phyloP scores from a whole-genome alignment of 1,140 invertebrate genomes.

The Nasonia vitripennis region DNA sequence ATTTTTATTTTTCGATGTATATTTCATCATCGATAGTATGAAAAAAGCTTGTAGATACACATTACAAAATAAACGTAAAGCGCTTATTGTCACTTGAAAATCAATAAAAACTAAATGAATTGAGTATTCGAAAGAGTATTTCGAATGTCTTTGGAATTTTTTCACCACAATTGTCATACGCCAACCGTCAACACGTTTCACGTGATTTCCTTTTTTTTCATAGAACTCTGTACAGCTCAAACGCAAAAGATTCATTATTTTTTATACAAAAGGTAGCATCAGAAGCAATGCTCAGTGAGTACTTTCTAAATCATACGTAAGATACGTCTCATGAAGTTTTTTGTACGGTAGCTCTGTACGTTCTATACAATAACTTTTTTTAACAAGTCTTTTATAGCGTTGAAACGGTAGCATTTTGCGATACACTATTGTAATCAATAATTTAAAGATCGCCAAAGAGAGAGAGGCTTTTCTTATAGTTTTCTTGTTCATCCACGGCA shows the following conservation, averaged over 20 bases:
- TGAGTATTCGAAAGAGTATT: constrained; percentile 37
- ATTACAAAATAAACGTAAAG: constrained; percentile 14
- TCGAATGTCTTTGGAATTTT: constrained; percentile 46
- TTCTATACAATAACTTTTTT: constrained; percentile 47
- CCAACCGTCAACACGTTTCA: neutral
- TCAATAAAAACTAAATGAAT: constrained; percentile 31
- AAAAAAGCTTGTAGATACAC: constrained; percentile 17
- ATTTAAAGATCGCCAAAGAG: constrained; percentile 39
- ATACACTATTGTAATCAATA: constrained; percentile 39
- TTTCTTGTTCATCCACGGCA: constrained; percentile 38
- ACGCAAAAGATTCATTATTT: constrained; percentile 10
- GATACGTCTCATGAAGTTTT: constrained; percentile 35
- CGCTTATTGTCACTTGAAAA: constrained; percentile 10
- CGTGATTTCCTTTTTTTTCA: constrained; percentile 30
- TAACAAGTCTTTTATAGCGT: constrained; percentile 48
- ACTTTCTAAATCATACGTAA: constrained; percentile 36
- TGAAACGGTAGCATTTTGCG: constrained; percentile 42
- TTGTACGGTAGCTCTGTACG: constrained; percentile 45
- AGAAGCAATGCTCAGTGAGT: constrained; percentile 38
- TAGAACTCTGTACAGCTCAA: constrained; percentile 47
- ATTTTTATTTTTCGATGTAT: constrained; percentile 16
- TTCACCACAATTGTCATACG: constrained; percentile 25
- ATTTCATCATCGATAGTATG: neutral
- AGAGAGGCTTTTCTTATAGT: constrained; percentile 52
- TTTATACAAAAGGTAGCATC: constrained; percentile 47